A percentile compares a stretch with the other conserved stretches of the same genome.
phyloP scores from a whole-genome alignment of 2,113 vertebrate genomes.

The Grus americana region DNA sequence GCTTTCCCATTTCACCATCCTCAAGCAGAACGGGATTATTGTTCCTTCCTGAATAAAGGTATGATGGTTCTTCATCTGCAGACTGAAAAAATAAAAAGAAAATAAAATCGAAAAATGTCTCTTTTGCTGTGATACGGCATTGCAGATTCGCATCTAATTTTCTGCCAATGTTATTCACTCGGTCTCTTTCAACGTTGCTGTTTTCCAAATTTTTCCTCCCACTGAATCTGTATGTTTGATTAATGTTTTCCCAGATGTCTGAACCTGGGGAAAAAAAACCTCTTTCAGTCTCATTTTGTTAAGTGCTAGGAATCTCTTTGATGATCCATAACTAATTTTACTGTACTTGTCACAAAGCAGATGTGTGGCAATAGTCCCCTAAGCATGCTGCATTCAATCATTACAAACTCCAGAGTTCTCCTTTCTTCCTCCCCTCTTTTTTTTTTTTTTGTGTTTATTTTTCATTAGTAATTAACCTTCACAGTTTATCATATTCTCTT shows the following conservation, averaged over 20 bases:
- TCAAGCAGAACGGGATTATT: not conserved
- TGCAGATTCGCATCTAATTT: not conserved
- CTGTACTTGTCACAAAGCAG: constrained; percentile 58
- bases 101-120: not conserved
- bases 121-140: not conserved
- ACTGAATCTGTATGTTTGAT: constrained; percentile 41
- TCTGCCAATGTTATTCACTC: constrained; percentile 6
- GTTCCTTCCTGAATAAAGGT: not conserved
- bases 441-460: not conserved
- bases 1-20: not conserved
- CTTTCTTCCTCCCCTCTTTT: not conserved
- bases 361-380: constrained; percentile 20
- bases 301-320: constrained; percentile 54
- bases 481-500: not conserved
- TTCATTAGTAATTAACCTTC: constrained; percentile 20
- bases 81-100: not conserved
- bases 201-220: constrained; percentile 46
- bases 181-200: not conserved
- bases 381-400: constrained; percentile 7
- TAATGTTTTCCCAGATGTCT: constrained; percentile 64
- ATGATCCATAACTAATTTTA: constrained; percentile 68
- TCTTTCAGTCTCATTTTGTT: constrained; percentile 53
- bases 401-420: not conserved
- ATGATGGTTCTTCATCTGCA: not conserved
- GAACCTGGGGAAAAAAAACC: constrained; percentile 23